These are phyloP conservation scores for Peromyscus melanophrys DNA, from an alignment of 2,797 vertebrate species.

Conservation along the genomic window DNA sequence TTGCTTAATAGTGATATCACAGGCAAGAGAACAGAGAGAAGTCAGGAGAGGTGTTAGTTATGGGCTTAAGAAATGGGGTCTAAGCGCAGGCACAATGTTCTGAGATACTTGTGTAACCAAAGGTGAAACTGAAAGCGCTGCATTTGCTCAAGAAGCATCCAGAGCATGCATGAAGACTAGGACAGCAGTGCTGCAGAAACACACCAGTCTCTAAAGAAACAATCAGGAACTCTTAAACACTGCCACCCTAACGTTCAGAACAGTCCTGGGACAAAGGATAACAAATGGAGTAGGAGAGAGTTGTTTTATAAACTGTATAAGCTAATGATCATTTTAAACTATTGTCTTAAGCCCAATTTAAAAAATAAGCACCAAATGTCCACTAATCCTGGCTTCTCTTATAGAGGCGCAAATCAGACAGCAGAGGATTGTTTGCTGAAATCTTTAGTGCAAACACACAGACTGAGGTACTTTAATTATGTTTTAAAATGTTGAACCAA, in stretches of 20 bases:
- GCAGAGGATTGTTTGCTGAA: neutral
- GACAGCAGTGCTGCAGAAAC: neutral
- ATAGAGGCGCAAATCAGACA: no score
- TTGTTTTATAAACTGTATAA: neutral
- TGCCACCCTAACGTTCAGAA: neutral
- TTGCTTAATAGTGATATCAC: neutral
- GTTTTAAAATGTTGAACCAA: neutral
- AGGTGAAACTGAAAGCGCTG: no score
- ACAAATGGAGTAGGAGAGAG: neutral
- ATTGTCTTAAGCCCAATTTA: constrained; percentile 38
- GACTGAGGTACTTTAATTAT: neutral
- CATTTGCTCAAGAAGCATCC: neutral
- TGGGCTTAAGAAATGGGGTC: neutral
- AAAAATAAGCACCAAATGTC: neutral
- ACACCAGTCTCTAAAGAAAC: neutral
- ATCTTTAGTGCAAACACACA: neutral
- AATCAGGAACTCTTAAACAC: neutral
- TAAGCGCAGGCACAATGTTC: rapidly evolving
- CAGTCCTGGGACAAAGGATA: neutral
- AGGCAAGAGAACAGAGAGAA: neutral
- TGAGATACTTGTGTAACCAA: neutral
- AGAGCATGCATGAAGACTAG: neutral
- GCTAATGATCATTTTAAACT: constrained; percentile 2
- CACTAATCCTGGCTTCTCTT: neutral
- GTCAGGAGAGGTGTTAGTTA: neutral